Base-by-base conservation (phyloP, 2,113 vertebrate species). In the Mellivora capensis region DNA sequence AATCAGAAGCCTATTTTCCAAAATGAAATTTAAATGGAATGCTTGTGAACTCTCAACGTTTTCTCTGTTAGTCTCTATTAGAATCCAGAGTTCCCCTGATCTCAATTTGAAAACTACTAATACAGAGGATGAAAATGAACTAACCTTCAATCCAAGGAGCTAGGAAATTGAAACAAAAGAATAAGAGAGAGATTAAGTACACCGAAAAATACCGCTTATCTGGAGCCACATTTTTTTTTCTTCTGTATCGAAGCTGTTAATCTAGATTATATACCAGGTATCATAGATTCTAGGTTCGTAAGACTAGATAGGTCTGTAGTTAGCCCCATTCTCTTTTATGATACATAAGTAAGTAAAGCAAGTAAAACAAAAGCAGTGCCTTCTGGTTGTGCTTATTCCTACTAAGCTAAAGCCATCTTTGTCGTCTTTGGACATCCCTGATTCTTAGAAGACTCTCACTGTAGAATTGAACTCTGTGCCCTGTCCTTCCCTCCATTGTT, bases 401-500 rank as follows among this genome's bases (percentile, higher is more conserved):
- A 37, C 47, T 10, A 6, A 76, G 25, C 21, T 57, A 47, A 44
- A 76, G 93, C 59, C 17, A 3, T 74, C 71, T 67, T 42, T 37
- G 72, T 72, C 94, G 6, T 88, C 72, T 72, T 37, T 57, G 25
- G 67, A 11, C 88, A 31, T 31, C 79, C 57, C 89, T 69, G 74
- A 23, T 59, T 83, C 93, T 62, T 49, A 42, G 39, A 79, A 21
- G 83, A 42, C 49, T 86, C 27, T 90, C 37, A 1, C 82, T 27
- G 57, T 39, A 71, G 83, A 49, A 61, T 72, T 95, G 96, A 81
- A 52, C 97, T 95, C 42, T 87, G 71, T 94, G 90, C 79, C 90
- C 80, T 64, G 90, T 91, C 89, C 89, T 98, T 96, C 97, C 97
- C 92, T 7, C 11, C 84, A 94, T 97, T 98, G 98, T 98, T 95